Base-by-base conservation (phyloP, 2,888 invertebrate genomes). In the Melinaea marsaeus region DNA sequence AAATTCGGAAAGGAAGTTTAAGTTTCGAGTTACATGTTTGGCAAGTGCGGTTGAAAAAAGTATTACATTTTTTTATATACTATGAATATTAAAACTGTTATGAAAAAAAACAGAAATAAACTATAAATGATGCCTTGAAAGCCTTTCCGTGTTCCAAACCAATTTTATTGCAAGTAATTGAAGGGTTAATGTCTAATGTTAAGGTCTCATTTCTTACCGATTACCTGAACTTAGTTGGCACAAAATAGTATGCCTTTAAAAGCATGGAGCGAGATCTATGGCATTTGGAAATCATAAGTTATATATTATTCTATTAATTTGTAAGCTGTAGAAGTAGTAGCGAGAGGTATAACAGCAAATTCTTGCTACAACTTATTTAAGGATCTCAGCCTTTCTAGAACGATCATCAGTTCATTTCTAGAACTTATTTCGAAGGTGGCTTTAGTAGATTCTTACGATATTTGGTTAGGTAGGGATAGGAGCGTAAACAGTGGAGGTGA, bases 161-260 rank as follows among this genome's bases (percentile, higher is more conserved):
- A 62, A 71, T 67, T 71, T 69, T 69, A 72, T 69, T 68, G 69
- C 64, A 55, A n/a, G 58, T 67, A 63, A 71, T 71, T 68, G 67
- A 58, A 67, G 64, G 57, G 63, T 60, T 59, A 68, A 65, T 69
- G 64, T 72, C 66, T 67, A n/a, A 46, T 11, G 66, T 67, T 57
- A 57, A 58, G 58, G 58, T 51, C 51, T 51, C 11, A 51, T 60
- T 57, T 62, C 48, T 55, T 58, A 65, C 61, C 61, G 57, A 63
- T 65, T 13, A 54, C 9, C 48, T 51, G 51, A 51, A 51, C 62
- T 46, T 61, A 56, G 60, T 60, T 35, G 45, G 33, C 51, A 55
- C 55, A 63, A 65, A 65, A 65, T 65, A 63, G 65, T 65, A 65
- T 54, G 57, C 7, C 32, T 51, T 51, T 51, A 51, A 51, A 32